phyloP scores from a whole-genome alignment of 1,140 invertebrate species.

The Drosophila guanche region DNA sequence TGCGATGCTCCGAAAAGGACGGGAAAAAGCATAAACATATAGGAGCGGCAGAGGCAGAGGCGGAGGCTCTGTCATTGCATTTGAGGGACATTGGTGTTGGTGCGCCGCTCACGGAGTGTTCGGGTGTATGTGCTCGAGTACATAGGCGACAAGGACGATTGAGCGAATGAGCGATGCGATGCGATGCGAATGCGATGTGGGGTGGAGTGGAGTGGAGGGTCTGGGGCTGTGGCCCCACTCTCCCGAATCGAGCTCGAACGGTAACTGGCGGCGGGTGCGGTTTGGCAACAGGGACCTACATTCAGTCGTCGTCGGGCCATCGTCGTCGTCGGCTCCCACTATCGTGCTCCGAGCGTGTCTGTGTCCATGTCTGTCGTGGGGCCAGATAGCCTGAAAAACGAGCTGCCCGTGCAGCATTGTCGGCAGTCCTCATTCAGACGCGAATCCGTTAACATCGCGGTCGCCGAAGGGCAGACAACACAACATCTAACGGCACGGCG shows the following conservation, averaged over 20 bases:
- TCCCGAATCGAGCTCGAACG: conserved; percentile 33
- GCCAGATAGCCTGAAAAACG: conserved; percentile 65
- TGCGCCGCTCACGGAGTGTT: conserved; percentile 44
- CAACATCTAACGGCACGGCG: conserved; percentile 27
- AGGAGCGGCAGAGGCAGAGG: conserved; percentile 33
- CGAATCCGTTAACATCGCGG: conserved; percentile 70
- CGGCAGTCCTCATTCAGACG: conserved; percentile 73
- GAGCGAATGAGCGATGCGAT: conserved; percentile 30
- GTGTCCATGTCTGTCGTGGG: conserved; percentile 25
- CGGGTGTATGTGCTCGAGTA: conserved; percentile 10
- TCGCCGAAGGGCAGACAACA: conserved; percentile 37
- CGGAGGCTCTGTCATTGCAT: conserved; percentile 68
- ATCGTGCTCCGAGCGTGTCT: conserved; percentile 23
- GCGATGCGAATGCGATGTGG: too few relatives aligned
- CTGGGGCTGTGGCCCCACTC: conserved; percentile 5
- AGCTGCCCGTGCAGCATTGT: conserved; percentile 53
- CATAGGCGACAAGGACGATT: conserved; percentile 66
- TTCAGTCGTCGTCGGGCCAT: conserved; percentile 53
- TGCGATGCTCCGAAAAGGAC: conserved; percentile 25
- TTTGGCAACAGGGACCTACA: conserved; percentile 78
- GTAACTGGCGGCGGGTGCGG: conserved; percentile 59
- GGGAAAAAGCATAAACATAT: conserved; percentile 45
- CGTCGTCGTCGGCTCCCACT: conserved; percentile 40
- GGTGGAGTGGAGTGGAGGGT: too few relatives aligned
- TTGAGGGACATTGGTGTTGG: conserved; percentile 72